Evolutionary conservation across 2,888 invertebrate genomes (phyloP).

Genomic region (Drosophila neutralis): DNA sequence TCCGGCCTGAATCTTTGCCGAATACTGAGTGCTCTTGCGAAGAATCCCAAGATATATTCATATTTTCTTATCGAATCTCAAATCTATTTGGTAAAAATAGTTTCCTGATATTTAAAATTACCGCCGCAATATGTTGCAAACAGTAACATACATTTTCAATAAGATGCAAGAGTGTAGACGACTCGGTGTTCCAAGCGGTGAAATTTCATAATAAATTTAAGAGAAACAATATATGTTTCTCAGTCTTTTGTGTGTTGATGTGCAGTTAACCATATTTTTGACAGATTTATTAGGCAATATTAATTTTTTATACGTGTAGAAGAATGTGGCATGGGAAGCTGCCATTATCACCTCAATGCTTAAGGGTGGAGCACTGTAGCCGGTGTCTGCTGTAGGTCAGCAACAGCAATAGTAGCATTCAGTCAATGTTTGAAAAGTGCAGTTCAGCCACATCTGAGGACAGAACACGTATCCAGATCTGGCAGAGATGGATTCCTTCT

Average conservation of each 20-base stretch:
- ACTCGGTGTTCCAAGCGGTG: constrained; percentile 1
- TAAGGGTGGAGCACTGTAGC: constrained; percentile 8
- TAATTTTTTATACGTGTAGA: constrained; percentile 61
- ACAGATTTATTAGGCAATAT: constrained; percentile 80
- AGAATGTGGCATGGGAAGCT: constrained; percentile 54
- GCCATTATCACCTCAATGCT: constrained; percentile 65
- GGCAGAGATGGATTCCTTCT: constrained; percentile 2
- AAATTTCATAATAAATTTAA: constrained; percentile 12
- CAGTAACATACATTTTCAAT: neutral
- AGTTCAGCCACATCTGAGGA: constrained; percentile 4
- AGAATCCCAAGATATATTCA: neutral
- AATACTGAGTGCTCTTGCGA: constrained; percentile 37
- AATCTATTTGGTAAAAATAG: neutral
- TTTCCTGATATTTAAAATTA: neutral
- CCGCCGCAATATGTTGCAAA: neutral
- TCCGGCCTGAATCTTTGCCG: constrained; percentile 33
- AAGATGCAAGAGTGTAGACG: constrained; percentile 2
- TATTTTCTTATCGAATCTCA: neutral
- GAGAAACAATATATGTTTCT: constrained; percentile 33
- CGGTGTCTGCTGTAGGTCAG: constrained; percentile 67
- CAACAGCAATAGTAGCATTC: constrained; percentile 2
- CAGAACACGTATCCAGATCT: constrained; percentile 5
- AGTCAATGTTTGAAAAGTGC: constrained; percentile 29
- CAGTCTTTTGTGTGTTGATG: constrained; percentile 50
- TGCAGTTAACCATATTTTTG: constrained; percentile 70